phyloP scores from a whole-genome alignment of 1,140 invertebrate species.

The Gonatopus flavifemur region DNA sequence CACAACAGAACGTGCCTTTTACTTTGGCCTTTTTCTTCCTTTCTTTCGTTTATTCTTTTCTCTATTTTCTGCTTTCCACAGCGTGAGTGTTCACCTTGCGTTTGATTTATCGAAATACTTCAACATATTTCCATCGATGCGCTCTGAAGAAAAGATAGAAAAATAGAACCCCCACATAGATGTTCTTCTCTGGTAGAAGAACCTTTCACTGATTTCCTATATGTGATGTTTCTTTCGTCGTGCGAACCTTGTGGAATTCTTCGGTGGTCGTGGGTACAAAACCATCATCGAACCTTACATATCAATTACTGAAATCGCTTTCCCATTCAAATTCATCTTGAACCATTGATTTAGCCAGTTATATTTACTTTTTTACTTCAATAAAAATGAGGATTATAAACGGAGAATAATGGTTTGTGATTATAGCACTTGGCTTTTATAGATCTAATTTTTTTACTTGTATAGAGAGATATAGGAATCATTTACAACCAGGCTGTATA shows the following conservation, averaged over 20 bases:
- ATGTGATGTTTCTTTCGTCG: not conserved
- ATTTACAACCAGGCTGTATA: too few species aligned
- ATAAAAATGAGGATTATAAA: too few species aligned
- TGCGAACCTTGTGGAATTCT: conserved; percentile 15
- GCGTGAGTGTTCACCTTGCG: conserved; percentile 20
- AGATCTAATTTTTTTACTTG: too few species aligned
- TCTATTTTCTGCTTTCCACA: not conserved
- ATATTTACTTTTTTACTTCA: too few species aligned
- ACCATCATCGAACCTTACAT: conserved; percentile 2
- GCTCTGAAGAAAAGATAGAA: not conserved
- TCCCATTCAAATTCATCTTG: too few species aligned
- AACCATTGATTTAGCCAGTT: too few species aligned
- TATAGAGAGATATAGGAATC: too few species aligned
- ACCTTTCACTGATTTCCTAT: conserved; percentile 16
- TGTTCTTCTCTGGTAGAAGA: too few species aligned
- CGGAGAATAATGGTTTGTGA: too few species aligned
- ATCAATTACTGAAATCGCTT: conserved; percentile 32
- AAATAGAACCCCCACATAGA: not conserved
- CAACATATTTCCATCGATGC: conserved; percentile 19
- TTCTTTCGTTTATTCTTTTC: not conserved
- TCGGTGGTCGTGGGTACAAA: conserved; percentile 29
- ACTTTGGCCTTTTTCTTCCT: conserved; percentile 10
- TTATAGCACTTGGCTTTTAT: too few species aligned
- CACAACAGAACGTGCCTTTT: conserved; percentile 39
- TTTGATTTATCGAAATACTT: conserved; percentile 39